These are phyloP conservation scores for Phrynocephalus versicolor DNA, from an alignment of 2,113 vertebrate species.

Conservation along the genomic window DNA sequence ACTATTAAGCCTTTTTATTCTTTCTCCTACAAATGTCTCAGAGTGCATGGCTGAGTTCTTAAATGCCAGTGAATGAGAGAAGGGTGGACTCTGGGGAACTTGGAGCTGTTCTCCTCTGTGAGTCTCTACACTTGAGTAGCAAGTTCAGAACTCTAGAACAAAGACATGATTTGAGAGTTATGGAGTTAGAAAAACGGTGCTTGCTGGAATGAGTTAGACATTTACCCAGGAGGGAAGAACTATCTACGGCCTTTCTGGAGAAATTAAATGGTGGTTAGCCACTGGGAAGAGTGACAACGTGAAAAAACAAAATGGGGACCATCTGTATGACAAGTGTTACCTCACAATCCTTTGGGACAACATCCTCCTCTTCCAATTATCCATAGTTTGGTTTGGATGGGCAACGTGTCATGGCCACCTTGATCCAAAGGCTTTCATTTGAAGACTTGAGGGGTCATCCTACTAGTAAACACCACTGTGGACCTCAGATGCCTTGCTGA, in stretches of 20 bases:
- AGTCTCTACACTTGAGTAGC: too few species aligned
- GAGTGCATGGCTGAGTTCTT: too few species aligned
- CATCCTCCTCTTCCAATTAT: not conserved
- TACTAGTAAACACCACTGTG: not conserved
- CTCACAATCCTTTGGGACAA: not conserved
- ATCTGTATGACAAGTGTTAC: not conserved
- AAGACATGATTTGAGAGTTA: too few species aligned
- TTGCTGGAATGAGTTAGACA: too few species aligned
- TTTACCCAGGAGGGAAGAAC: too few species aligned
- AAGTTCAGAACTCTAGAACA: too few species aligned
- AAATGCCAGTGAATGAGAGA: too few species aligned
- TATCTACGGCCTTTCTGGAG: not conserved
- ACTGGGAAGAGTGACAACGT: not conserved
- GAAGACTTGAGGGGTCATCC: not conserved
- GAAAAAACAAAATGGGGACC: not conserved
- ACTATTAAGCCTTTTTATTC: too few species aligned
- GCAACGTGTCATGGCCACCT: not conserved
- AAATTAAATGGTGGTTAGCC: not conserved
- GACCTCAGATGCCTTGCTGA: not conserved
- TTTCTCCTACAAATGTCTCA: too few species aligned
- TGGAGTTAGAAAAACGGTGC: too few species aligned
- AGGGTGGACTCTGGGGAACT: too few species aligned
- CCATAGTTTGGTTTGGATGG: not conserved
- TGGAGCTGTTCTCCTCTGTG: too few species aligned
- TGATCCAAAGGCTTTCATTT: not conserved